These are phyloP conservation scores for Sinonovacula constricta DNA, from an alignment of 1,140 invertebrate genomes.

Conservation along the genomic window DNA sequence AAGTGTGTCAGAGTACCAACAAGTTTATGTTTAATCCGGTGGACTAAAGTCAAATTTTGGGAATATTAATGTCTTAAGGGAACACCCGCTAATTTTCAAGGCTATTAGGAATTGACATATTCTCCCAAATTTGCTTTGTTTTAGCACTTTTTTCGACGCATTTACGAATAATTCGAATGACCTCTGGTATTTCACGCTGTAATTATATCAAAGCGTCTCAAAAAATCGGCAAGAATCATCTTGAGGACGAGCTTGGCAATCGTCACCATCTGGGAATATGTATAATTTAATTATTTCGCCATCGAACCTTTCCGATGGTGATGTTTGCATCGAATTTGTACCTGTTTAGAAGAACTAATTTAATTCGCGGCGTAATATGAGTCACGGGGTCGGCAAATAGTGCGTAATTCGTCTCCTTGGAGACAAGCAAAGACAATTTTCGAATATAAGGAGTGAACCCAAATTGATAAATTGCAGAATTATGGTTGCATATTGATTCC, in stretches of 20 bases:
- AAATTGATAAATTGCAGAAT: not conserved
- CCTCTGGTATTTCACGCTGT: not conserved
- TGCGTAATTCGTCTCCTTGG: conserved; percentile 4
- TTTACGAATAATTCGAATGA: not conserved
- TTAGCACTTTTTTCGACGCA: not conserved
- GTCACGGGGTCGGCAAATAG: conserved; percentile 8
- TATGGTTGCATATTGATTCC: not conserved
- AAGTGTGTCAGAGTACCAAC: too few species aligned
- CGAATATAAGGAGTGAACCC: not conserved
- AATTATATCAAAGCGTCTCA: not conserved
- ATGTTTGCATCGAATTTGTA: conserved; percentile 25
- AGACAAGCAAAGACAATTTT: not conserved
- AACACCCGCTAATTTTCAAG: not conserved
- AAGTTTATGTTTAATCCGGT: not conserved
- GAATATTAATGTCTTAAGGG: not conserved
- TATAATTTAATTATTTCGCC: not conserved
- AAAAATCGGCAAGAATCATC: not conserved
- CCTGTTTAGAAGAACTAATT: conserved; percentile 8
- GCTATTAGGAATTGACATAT: not conserved
- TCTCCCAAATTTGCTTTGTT: not conserved
- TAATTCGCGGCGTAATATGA: conserved; percentile 12
- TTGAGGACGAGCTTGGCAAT: not conserved
- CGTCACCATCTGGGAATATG: not conserved
- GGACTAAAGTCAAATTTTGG: not conserved
- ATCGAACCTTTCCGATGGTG: not conserved